Percentiles rank a stretch among this genome's conserved stretches.
Conservation (phyloP, 2,113 vertebrate species). For the Theristicus caerulescens region DNA sequence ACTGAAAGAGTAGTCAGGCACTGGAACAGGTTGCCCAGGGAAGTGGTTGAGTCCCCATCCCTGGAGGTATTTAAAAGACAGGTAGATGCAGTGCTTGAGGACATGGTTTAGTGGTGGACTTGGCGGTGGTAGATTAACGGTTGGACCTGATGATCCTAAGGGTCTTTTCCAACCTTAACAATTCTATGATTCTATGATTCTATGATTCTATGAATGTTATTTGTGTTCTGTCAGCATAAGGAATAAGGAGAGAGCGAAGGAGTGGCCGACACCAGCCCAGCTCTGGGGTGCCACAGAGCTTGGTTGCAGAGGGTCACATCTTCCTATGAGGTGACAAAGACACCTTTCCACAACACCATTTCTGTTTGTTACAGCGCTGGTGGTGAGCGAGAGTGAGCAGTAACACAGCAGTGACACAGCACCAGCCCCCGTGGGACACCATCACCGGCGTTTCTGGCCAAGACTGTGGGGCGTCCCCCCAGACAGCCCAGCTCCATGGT, state of each 20-base stretch:
- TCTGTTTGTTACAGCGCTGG: background rate
- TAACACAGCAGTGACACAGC: background rate
- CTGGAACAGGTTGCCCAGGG: no score
- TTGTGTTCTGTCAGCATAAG: background rate
- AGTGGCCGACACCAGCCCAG: background rate
- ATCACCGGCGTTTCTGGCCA: background rate
- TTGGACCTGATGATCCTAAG: no score
- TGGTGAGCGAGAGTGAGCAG: background rate
- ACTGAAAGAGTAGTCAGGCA: no score
- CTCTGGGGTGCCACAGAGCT: background rate
- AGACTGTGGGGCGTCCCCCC: accelerated
- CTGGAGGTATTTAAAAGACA: no score
- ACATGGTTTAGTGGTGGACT: no score
- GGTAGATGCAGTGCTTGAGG: no score
- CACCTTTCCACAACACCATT: background rate
- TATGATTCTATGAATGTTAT: no score
- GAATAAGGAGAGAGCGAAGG: background rate
- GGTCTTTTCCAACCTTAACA: no score
- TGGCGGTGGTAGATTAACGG: no score
- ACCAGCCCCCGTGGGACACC: background rate
- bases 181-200: no score
- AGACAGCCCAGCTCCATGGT: background rate
- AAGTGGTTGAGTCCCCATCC: no score
- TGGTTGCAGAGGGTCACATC: background rate
- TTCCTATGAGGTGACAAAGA: background rate